Evolutionary conservation across 2,888 invertebrate genomes (phyloP).

Genomic region (Drosophila austrosaltans): DNA sequence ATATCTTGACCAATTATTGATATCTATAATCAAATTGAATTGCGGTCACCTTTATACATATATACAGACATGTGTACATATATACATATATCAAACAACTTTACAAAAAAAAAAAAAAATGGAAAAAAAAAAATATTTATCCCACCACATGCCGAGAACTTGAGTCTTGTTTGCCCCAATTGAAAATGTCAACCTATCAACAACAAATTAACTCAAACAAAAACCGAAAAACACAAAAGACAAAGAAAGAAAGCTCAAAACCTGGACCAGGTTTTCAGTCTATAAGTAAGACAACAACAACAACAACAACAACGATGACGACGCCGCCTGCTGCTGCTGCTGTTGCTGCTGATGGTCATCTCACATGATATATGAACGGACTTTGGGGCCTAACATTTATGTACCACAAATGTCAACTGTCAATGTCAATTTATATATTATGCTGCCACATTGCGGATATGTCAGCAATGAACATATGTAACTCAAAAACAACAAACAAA

Average conservation of each 20-base stretch:
- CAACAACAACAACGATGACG: background rate
- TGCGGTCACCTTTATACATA: constrained; percentile 38
- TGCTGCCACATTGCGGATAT: constrained; percentile 79
- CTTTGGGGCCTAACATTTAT: constrained; percentile 76
- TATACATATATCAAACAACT: constrained; percentile 17
- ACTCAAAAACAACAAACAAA: constrained; percentile 50
- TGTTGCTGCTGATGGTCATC: constrained; percentile 52
- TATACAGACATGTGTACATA: background rate
- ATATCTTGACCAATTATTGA: constrained; percentile 15
- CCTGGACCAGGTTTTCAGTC: constrained; percentile 55
- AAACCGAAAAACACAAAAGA: constrained; percentile 35
- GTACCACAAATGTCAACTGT: constrained; percentile 78
- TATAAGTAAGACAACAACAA: constrained; percentile 72
- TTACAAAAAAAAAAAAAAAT: constrained; percentile 22
- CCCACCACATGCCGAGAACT: constrained; percentile 65
- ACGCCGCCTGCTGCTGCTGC: constrained; percentile 24
- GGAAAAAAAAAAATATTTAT: constrained; percentile 12
- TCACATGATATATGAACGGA: constrained; percentile 57
- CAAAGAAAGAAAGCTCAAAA: constrained; percentile 65
- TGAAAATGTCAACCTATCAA: constrained; percentile 76
- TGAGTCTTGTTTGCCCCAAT: constrained; percentile 66
- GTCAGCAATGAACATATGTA: constrained; percentile 77
- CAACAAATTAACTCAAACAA: constrained; percentile 76
- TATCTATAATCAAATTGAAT: constrained; percentile 48
- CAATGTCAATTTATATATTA: constrained; percentile 78